These are phyloP conservation scores for Dunckerocampus dactyliophorus DNA, from an alignment of 2,113 vertebrate species.

Conservation along the genomic window DNA sequence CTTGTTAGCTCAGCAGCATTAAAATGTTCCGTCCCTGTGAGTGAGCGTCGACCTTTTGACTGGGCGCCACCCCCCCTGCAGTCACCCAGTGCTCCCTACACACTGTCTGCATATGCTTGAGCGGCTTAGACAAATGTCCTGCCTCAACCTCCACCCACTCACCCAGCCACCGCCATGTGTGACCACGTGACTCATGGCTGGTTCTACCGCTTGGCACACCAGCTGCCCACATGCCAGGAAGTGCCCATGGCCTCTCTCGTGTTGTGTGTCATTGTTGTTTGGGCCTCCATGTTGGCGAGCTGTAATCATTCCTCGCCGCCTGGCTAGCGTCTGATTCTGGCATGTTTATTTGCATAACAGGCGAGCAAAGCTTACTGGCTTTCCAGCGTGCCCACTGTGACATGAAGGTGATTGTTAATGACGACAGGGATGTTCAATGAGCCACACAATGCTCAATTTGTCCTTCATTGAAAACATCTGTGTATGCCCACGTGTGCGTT, in stretches of 20 bases:
- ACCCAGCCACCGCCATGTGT: background rate
- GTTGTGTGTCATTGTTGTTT: conserved; percentile 11
- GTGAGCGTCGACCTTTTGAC: conserved; percentile 22
- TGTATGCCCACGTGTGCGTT: background rate
- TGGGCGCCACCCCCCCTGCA: conserved; percentile 11
- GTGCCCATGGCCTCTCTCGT: conserved; percentile 2
- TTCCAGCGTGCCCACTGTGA: conserved; percentile 1
- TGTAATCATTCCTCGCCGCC: conserved; percentile 19
- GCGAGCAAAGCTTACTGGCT: conserved; percentile 4
- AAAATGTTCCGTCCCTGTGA: conserved; percentile 17
- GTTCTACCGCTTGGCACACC: background rate
- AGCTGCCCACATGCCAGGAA: conserved; percentile 3
- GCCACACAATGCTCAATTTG: conserved; percentile 3
- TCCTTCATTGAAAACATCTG: background rate
- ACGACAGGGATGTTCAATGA: background rate
- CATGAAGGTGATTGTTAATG: conserved; percentile 1
- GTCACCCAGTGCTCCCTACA: conserved; percentile 3
- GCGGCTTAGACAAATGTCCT: conserved; percentile 2
- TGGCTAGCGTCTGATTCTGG: conserved; percentile 2
- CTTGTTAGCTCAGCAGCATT: conserved; percentile 15
- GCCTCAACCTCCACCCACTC: background rate
- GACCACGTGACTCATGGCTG: conserved; percentile 19
- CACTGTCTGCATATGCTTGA: conserved; percentile 27
- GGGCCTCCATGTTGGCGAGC: conserved; percentile 4
- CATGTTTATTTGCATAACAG: conserved; percentile 18